A percentile compares a stretch with the other conserved stretches of the same genome.
Evolutionary conservation across 1,140 invertebrate genomes (phyloP).

Genomic region (Dendroctonus valens): DNA sequence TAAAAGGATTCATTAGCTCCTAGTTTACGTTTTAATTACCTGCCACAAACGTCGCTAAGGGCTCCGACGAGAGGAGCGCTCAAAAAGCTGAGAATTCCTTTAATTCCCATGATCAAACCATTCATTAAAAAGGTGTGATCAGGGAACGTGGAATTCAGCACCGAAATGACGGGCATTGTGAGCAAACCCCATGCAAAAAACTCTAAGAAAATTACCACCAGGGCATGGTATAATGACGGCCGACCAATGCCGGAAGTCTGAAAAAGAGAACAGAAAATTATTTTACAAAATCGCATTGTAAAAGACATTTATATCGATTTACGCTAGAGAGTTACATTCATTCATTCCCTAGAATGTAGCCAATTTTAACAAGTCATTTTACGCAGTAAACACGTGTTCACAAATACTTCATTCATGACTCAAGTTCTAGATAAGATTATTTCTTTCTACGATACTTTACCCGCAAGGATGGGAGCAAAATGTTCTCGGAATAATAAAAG

Average conservation of each 20-base stretch:
- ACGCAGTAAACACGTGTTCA: no score
- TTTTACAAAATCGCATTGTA: no score
- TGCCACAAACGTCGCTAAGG: constrained; percentile 94
- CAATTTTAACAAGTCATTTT: no score
- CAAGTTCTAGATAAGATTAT: no score
- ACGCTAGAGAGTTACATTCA: no score
- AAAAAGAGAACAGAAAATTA: constrained; percentile 48
- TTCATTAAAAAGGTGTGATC: constrained; percentile 99
- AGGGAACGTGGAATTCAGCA: constrained; percentile 96
- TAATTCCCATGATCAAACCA: constrained; percentile 93
- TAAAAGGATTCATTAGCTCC: no score
- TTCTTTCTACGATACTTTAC: no score
- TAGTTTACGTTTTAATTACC: constrained; percentile 5
- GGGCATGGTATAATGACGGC: constrained; percentile 94
- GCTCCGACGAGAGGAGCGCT: constrained; percentile 94
- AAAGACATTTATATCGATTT: no score
- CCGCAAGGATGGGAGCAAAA: no score
- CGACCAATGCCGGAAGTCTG: constrained; percentile 85
- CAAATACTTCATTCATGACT: no score
- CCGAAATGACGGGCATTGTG: constrained; percentile 96
- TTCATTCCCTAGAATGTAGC: no score
- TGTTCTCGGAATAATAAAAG: no score
- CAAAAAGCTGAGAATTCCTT: constrained; percentile 96
- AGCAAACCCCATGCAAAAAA: constrained; percentile 99
- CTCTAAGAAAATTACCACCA: constrained; percentile 98